Percentiles rank a stretch among this genome's conserved stretches.
These are phyloP conservation scores for Candidula unifasciata DNA, from an alignment of 2,888 invertebrate species.

Conservation along the genomic window DNA sequence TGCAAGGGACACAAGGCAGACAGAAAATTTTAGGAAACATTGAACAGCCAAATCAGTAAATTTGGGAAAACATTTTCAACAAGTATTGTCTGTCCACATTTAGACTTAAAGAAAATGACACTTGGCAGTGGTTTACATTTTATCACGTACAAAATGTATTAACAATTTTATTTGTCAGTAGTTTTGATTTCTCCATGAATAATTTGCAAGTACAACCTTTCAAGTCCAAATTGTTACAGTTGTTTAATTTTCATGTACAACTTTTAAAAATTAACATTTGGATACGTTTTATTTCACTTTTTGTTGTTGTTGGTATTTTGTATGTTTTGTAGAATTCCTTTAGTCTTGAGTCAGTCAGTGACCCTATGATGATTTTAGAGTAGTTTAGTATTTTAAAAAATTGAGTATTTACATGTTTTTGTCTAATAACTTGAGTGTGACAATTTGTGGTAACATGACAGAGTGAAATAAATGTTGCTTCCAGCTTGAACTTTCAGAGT, in stretches of 20 bases:
- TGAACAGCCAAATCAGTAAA: too few relatives aligned
- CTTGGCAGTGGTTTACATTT: too few relatives aligned
- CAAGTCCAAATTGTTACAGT: too few relatives aligned
- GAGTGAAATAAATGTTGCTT: constrained; percentile 35
- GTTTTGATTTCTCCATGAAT: background rate
- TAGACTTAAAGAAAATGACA: too few relatives aligned
- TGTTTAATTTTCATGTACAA: background rate
- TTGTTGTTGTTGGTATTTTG: background rate
- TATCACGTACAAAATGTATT: too few relatives aligned
- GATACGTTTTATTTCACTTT: background rate
- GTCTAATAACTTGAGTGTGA: background rate
- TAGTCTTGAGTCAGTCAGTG: background rate
- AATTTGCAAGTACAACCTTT: background rate
- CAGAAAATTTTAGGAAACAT: too few relatives aligned
- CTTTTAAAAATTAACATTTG: background rate
- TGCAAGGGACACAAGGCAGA: too few relatives aligned
- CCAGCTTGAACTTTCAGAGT: background rate
- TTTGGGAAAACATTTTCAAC: too few relatives aligned
- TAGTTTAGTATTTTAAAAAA: background rate
- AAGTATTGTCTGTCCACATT: too few relatives aligned
- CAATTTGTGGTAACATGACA: background rate
- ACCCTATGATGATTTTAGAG: background rate
- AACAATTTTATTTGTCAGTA: too few relatives aligned
- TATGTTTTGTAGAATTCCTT: background rate
- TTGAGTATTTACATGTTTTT: background rate